phyloP scores from a whole-genome alignment of 2,888 invertebrate species.

The Camponotus fellah region DNA sequence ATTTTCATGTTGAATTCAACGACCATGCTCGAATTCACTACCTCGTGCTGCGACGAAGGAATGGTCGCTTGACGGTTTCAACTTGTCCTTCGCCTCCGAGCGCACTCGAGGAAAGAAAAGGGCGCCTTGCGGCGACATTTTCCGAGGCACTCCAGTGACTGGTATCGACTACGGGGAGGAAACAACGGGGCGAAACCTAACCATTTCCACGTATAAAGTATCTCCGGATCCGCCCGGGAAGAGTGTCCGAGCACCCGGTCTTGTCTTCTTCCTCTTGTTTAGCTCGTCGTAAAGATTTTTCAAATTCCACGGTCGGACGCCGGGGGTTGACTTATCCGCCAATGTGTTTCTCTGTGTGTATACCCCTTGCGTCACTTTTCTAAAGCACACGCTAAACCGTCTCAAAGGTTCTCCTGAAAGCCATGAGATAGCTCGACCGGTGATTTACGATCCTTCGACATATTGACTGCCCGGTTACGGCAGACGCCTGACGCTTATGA shows the following conservation, averaged over 20 bases:
- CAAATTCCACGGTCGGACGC: constrained; percentile 57
- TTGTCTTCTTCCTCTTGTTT: constrained; percentile 62
- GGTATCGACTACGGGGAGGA: constrained; percentile 60
- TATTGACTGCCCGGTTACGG: constrained; percentile 79
- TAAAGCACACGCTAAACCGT: constrained; percentile 44
- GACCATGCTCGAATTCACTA: constrained; percentile 35
- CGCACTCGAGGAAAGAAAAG: constrained; percentile 65
- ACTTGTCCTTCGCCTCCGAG: constrained; percentile 48
- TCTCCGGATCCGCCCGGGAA: constrained; percentile 44
- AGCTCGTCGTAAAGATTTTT: constrained; percentile 39
- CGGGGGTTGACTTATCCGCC: constrained; percentile 52
- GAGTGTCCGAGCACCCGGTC: constrained; percentile 50
- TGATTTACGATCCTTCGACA: constrained; percentile 80
- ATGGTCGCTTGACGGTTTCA: constrained; percentile 57
- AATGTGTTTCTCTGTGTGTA: constrained; percentile 42
- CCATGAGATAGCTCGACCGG: constrained; percentile 71
- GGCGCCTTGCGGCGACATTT: constrained; percentile 55
- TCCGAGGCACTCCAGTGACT: constrained; percentile 56
- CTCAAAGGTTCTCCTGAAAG: constrained; percentile 66
- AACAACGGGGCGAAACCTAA: constrained; percentile 66
- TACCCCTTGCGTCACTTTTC: constrained; percentile 40
- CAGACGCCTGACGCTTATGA: constrained; percentile 75
- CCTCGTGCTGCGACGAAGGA: constrained; percentile 19
- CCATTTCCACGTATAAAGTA: constrained; percentile 62
- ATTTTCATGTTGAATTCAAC: constrained; percentile 22